Evolutionary conservation across 2,113 vertebrate genomes (phyloP).

Genomic region (Sinocyclocheilus rhinocerous): DNA sequence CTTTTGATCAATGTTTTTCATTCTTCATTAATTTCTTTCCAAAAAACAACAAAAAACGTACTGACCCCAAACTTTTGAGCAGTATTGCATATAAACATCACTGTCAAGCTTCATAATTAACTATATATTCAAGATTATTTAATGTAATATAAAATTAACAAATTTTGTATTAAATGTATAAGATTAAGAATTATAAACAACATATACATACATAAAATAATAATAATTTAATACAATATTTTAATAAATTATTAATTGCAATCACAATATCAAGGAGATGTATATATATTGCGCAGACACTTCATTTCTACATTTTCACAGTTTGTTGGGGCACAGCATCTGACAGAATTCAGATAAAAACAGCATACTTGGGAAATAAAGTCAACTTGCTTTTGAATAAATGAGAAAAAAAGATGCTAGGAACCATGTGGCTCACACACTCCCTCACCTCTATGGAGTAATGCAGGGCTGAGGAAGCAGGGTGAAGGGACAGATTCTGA

Average conservation of each 20-base stretch:
- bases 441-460: constrained; percentile 85
- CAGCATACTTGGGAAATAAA: neutral
- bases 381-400: neutral
- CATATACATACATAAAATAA: neutral
- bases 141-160: neutral
- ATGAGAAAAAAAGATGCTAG: neutral
- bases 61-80: neutral
- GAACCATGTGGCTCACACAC: neutral
- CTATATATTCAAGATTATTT: neutral
- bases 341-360: neutral
- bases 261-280: neutral
- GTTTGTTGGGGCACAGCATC: neutral
- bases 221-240: neutral
- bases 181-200: neutral
- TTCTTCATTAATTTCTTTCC: no score
- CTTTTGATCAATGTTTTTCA: no score
- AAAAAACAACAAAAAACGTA: no score
- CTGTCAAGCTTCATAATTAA: neutral
- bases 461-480: constrained; percentile 84
- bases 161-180: neutral
- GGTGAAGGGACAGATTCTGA: constrained; percentile 86
- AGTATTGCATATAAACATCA: neutral
- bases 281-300: neutral
- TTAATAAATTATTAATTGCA: neutral
- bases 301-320: neutral